Base-by-base conservation (phyloP, 1,140 invertebrate species). In the Apis cerana region DNA sequence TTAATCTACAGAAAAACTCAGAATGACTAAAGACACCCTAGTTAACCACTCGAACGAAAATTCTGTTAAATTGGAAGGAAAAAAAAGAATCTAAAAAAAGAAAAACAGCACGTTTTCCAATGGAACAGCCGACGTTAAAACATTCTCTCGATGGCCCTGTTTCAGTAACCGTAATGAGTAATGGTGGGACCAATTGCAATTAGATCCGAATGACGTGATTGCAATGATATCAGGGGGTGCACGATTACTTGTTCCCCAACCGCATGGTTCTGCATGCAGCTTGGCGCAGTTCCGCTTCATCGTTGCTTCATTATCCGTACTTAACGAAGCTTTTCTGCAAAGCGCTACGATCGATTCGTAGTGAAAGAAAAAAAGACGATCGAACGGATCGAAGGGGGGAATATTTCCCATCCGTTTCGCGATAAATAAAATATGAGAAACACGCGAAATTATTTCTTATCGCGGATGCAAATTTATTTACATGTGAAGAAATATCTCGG, bases 221-320 rank as follows among this genome's bases (percentile, higher is more conserved):
- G 80, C 65, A 82, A 65, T 69, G 74, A 82, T 82, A 77, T 33
- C 80, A 74, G 0, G n/a, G 80, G 0, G n/a, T 54, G 75, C 75
- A 9, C 75, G 64, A 76, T 77, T 70, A 61, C 80, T 82, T 64
- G 56, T 78, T 78, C 80, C 59, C 68, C 33, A 59, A 33, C 80
- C 74, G 56, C 80, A 69, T 43, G 56, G 43, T 10, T 59, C 50
- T 33, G 33, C 52, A 54, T 78, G 17, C 68, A 43, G 15, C 54
- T 75, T 70, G 82, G 23, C 82, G 82, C 76, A 64, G 75, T 83
- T 82, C 69, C 76, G 74, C 74, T 52, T 56, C 68, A 72, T 78
- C 82, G 76, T 83, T 80, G 76, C 82, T 80, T 83, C 82, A 70
- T 83, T 83, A 83, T 82, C 79, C 79, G 79, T 52, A 72, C 70